Percentiles rank a stretch among this genome's conserved stretches.
Conservation (phyloP, 2,797 vertebrate genomes). For the Lateolabrax maculatus region DNA sequence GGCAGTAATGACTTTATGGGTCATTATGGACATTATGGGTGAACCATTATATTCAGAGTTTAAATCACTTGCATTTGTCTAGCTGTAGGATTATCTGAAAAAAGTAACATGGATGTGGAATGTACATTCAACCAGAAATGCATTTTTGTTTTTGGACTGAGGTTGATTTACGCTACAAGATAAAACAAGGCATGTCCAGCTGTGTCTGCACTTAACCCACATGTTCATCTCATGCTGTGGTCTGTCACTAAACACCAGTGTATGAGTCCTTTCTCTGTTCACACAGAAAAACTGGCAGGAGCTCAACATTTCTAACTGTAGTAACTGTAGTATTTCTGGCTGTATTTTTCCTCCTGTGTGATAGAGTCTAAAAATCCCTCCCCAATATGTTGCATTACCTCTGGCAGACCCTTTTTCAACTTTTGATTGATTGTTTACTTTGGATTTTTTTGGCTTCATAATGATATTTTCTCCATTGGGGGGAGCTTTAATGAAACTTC, state of each 20-base stretch:
- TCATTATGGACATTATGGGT: neutral
- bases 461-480: neutral
- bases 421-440: constrained; percentile 18
- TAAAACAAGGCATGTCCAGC: constrained; percentile 29
- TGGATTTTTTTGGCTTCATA: constrained; percentile 13
- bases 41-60: neutral
- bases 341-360: constrained; percentile 10
- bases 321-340: neutral
- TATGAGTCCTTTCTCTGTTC: constrained; percentile 12
- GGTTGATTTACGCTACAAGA: constrained; percentile 17
- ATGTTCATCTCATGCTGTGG: constrained; percentile 35
- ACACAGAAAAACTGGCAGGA: constrained; percentile 19
- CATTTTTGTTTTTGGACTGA: constrained; percentile 11
- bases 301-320: constrained; percentile 1
- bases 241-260: constrained; percentile 21
- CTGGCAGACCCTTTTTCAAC: constrained; percentile 16
- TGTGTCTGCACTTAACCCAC: constrained; percentile 46
- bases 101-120: neutral
- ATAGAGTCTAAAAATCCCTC: neutral
- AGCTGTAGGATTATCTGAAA: neutral
- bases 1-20: neutral
- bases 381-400: neutral
- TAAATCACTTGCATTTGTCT: neutral
- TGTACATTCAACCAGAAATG: neutral
- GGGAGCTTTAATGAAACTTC: neutral